Percentiles rank a stretch among this genome's conserved stretches.
phyloP scores from a whole-genome alignment of 2,797 vertebrate genomes.

The Catharus ustulatus region DNA sequence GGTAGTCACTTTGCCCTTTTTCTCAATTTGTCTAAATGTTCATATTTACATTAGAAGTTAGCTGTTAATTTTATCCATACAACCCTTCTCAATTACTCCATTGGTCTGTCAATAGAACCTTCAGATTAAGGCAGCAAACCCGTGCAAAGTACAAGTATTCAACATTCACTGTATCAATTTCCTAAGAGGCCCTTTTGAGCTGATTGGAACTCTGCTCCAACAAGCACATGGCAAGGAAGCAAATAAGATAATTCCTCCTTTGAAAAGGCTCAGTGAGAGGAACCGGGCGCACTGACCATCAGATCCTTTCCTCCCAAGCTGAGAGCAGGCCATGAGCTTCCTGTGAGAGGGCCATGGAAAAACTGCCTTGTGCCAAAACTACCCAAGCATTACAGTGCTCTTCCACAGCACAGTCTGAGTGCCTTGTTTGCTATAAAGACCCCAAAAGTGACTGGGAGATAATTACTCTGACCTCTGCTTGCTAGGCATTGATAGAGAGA shows the following conservation, averaged over 20 bases:
- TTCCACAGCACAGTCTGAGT: background rate
- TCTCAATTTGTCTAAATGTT: constrained; percentile 41
- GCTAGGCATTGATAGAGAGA: background rate
- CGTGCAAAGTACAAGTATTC: background rate
- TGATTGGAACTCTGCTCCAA: background rate
- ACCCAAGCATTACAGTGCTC: background rate
- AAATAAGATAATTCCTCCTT: background rate
- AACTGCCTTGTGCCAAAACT: background rate
- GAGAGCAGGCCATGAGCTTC: background rate
- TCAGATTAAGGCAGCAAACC: background rate
- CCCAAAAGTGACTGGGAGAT: constrained; percentile 1
- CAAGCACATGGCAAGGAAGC: background rate
- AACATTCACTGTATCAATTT: background rate
- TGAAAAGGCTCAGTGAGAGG: background rate
- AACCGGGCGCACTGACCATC: background rate
- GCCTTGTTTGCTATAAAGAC: background rate
- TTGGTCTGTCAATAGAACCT: background rate
- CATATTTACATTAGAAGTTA: constrained; percentile 6
- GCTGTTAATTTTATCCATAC: background rate
- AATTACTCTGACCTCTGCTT: background rate
- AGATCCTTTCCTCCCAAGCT: background rate
- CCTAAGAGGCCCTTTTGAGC: background rate
- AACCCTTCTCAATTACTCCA: background rate
- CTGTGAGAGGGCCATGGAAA: background rate
- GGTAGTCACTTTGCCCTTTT: constrained; percentile 19